Base-by-base conservation (phyloP, 2,888 invertebrate genomes). In the Malthinus flaveolus region DNA sequence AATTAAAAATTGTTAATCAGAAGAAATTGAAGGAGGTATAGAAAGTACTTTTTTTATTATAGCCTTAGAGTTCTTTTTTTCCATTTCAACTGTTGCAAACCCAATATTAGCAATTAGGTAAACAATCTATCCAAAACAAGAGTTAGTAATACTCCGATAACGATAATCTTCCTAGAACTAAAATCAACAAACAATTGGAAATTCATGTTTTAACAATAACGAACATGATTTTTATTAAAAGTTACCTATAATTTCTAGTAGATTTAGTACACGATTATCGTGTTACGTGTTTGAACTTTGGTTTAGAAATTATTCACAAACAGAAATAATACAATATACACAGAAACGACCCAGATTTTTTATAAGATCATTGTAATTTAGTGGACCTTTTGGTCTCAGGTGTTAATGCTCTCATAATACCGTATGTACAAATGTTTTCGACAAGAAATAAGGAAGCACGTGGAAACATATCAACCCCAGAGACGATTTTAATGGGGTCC, bases 241-340 rank as follows among this genome's bases (percentile, higher is more conserved):
- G 9, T 23, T n/a, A 9, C 39, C 15, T 42, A 23, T n/a, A 42
- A 42, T 42, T 42, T 42, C 9, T 15, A 15, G 15, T 15, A 42
- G 15, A 42, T n/a, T 23, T 42, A 23, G 39, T 42, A 23, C 39
- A 42, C 39, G 39, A 42, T 42, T 15, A 9, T n/a, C n/a, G 8
- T 42, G 15, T n/a, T 15, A n/a, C n/a, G 39, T 23, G 39, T 42
- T 42, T 42, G 15, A 42, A 42, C 39, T 42, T 42, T 42, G 10
- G 9, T 15, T 42, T 42, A 15, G 39, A 42, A 42, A 42, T 23
- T 42, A 42, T n/a, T 42, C n/a, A n/a, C 8, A 11, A 42, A 7
- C 39, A 15, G 23, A 42, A 59, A 61, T 57, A 39, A 52, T 54
- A 54, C 11, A 53, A 45, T 49, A 32, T 52, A 60, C 23, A 23